A percentile compares a stretch with the other conserved stretches of the same genome.
These are phyloP conservation scores for Epicampocera succincta DNA, from an alignment of 2,888 invertebrate species.

Conservation along the genomic window DNA sequence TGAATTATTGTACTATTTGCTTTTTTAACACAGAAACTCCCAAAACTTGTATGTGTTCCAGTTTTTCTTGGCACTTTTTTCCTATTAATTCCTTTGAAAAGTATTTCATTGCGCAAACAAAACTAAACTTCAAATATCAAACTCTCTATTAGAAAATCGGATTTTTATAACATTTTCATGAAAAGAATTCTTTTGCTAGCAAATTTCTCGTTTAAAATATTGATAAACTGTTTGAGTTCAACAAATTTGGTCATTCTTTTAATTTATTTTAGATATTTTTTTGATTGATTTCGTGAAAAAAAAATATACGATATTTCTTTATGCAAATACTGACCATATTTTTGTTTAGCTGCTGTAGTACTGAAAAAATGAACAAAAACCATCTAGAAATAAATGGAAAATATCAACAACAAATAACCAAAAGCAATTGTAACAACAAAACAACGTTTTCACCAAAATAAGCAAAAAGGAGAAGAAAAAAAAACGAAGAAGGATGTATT, in stretches of 20 bases:
- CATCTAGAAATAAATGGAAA: constrained; percentile 8
- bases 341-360: constrained; percentile 42
- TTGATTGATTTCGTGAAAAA: constrained; percentile 2
- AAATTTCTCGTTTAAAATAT: constrained; percentile 31
- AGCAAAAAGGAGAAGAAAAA: constrained; percentile 4
- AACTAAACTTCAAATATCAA: not conserved
- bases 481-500: constrained; percentile 49
- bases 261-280: constrained; percentile 32
- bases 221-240: constrained; percentile 48
- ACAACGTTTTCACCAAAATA: constrained; percentile 9
- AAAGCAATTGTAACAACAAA: constrained; percentile 46
- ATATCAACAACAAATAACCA: constrained; percentile 7
- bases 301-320: constrained; percentile 43
- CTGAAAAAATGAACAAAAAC: constrained; percentile 17
- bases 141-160: constrained; percentile 3
- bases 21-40: no score
- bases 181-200: not conserved
- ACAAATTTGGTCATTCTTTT: constrained; percentile 54
- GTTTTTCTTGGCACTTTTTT: not conserved
- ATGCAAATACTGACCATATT: constrained; percentile 63
- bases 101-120: not conserved
- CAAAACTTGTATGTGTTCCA: no score
- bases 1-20: no score
- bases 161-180: constrained; percentile 6
- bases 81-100: not conserved